phyloP scores from a whole-genome alignment of 2,888 invertebrate genomes.

The Erynnis tages region DNA sequence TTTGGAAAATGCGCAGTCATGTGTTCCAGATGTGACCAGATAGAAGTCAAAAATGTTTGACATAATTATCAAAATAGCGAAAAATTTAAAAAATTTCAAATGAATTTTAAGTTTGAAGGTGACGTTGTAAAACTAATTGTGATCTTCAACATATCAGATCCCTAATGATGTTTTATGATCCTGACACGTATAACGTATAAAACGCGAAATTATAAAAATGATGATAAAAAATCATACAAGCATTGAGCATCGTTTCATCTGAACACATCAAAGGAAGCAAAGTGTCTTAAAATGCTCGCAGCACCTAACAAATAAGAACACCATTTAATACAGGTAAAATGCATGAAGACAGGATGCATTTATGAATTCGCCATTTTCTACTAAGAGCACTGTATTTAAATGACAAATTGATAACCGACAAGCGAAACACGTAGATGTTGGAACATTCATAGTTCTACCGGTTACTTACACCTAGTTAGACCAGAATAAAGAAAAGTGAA shows the following conservation, averaged over 20 bases:
- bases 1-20: too few species aligned
- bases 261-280: slow-evolving; percentile 76
- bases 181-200: slow-evolving; percentile 3
- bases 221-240: slow-evolving; percentile 39
- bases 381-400: slow-evolving; percentile 1
- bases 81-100: too few species aligned
- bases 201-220: slow-evolving; percentile 14
- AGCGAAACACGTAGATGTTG: slow-evolving; percentile 15
- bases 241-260: slow-evolving; percentile 71
- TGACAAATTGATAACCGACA: slow-evolving; percentile 5
- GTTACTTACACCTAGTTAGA: slow-evolving; percentile 59
- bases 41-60: too few species aligned
- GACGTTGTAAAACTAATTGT: too few species aligned
- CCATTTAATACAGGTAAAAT: slow-evolving; percentile 3
- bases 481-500: slow-evolving; percentile 56
- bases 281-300: slow-evolving; percentile 37
- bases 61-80: too few species aligned
- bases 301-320: slow-evolving; percentile 29
- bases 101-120: too few species aligned
- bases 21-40: too few species aligned
- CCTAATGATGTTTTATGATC: background rate
- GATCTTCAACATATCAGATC: background rate
- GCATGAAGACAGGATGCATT: slow-evolving; percentile 4
- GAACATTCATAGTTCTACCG: slow-evolving; percentile 32
- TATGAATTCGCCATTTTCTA: slow-evolving; percentile 6